Evolutionary conservation across 2,888 invertebrate genomes (phyloP).

Genomic region (Nemurella pictetii): DNA sequence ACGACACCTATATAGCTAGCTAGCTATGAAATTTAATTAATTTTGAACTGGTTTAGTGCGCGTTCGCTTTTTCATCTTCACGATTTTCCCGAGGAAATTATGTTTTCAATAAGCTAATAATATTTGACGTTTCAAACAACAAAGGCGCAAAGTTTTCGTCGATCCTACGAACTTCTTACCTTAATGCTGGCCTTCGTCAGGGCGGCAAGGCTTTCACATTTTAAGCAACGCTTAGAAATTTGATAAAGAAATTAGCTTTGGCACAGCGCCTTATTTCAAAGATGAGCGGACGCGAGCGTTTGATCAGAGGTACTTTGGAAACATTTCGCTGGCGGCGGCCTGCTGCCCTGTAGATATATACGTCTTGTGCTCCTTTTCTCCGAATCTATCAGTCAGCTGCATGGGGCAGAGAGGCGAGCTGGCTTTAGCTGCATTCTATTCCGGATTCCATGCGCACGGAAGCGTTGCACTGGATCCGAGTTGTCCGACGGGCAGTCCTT

Average conservation of each 20-base stretch:
- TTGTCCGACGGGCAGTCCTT: too few relatives aligned
- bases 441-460: background rate
- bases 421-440: background rate
- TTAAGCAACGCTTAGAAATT: background rate
- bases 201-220: background rate
- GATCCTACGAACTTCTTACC: background rate
- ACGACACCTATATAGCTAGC: background rate
- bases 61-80: background rate
- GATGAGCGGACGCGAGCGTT: background rate
- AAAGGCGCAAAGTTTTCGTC: background rate
- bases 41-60: background rate
- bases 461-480: background rate
- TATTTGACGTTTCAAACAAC: background rate
- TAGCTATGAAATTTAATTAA: background rate
- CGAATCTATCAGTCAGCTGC: background rate
- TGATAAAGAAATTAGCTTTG: background rate
- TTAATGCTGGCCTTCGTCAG: background rate
- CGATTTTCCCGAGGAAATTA: background rate
- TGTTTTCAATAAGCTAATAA: background rate
- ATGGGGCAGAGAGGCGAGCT: too few relatives aligned
- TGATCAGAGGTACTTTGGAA: background rate
- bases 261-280: background rate
- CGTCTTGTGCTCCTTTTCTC: background rate
- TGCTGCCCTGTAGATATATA: background rate
- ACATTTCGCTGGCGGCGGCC: background rate